phyloP scores from a whole-genome alignment of 1,140 invertebrate genomes.

The Cotesia vestalis region DNA sequence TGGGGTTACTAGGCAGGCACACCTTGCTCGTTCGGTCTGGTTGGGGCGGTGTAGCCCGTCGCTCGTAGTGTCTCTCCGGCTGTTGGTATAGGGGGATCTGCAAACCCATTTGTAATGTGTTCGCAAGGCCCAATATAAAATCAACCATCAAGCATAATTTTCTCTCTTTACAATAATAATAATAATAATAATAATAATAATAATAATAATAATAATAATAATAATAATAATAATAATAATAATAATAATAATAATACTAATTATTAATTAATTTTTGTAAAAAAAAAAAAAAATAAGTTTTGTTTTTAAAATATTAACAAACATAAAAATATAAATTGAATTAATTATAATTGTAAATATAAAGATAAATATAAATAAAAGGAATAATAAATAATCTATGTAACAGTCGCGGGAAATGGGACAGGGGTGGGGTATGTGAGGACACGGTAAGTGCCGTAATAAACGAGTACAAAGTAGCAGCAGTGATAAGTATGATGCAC shows the following conservation, averaged over 20 bases:
- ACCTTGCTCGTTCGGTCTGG: conserved; percentile 68
- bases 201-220: conserved; percentile 7
- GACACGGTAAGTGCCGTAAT: conserved; percentile 15
- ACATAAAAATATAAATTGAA: not conserved
- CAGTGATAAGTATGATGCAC: conserved; percentile 9
- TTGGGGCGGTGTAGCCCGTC: conserved; percentile 66
- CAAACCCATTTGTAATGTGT: conserved; percentile 65
- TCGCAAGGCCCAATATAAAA: conserved; percentile 54
- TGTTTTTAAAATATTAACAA: not conserved
- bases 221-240: conserved; percentile 5
- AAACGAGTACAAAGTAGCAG: conserved; percentile 3
- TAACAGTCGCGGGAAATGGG: conserved; percentile 5
- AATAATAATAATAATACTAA: not conserved
- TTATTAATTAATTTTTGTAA: conserved; percentile 9
- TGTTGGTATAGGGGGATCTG: conserved; percentile 67
- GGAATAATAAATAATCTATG: not conserved
- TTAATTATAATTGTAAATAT: no score
- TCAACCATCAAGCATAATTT: conserved; percentile 35
- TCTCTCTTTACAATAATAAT: conserved; percentile 23
- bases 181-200: conserved; percentile 12
- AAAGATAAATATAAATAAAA: no score
- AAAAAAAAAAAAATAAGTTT: no score
- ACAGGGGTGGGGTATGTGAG: not conserved
- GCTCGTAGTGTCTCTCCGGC: conserved; percentile 67
- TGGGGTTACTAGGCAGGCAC: conserved; percentile 65